A percentile compares a stretch with the other conserved stretches of the same genome.
Evolutionary conservation across 2,797 vertebrate species (phyloP).

Genomic region (Phrynocephalus vlangalii): DNA sequence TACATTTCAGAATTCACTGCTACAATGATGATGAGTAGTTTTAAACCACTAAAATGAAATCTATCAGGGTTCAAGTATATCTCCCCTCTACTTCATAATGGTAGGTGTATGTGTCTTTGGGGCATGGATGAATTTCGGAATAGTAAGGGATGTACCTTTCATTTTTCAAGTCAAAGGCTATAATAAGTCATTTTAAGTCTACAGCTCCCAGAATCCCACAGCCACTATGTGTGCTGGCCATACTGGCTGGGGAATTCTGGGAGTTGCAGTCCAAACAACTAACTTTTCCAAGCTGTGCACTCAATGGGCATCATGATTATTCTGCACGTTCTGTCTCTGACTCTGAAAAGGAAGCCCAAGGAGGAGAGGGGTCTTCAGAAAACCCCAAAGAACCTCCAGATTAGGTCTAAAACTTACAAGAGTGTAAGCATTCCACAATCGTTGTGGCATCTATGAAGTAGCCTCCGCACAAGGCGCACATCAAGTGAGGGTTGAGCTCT

Average conservation of each 20-base stretch:
- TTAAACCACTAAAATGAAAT: background rate
- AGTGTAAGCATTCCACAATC: constrained; percentile 95
- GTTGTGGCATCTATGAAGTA: constrained; percentile 95
- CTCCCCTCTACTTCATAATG: background rate
- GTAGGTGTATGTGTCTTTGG: background rate
- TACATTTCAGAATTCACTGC: too few species aligned
- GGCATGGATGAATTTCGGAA: background rate
- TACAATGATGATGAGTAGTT: background rate
- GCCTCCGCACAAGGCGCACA: constrained; percentile 92
- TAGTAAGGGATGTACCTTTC: constrained; percentile 3
- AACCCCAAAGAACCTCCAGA: background rate
- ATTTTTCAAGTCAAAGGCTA: background rate
- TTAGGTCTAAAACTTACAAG: constrained; percentile 83
- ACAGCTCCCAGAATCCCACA: background rate
- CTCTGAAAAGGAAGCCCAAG: background rate
- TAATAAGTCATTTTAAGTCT: background rate
- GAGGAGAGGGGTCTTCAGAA: background rate
- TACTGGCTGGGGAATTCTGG: background rate
- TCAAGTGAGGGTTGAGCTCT: constrained; percentile 93
- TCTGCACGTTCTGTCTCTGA: background rate
- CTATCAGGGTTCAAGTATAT: background rate
- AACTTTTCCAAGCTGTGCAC: background rate
- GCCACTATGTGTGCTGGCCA: too few species aligned
- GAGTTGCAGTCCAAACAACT: background rate
- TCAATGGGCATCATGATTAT: background rate